phyloP scores from a whole-genome alignment of 2,113 vertebrate species.

The Trematocara marginatum region DNA sequence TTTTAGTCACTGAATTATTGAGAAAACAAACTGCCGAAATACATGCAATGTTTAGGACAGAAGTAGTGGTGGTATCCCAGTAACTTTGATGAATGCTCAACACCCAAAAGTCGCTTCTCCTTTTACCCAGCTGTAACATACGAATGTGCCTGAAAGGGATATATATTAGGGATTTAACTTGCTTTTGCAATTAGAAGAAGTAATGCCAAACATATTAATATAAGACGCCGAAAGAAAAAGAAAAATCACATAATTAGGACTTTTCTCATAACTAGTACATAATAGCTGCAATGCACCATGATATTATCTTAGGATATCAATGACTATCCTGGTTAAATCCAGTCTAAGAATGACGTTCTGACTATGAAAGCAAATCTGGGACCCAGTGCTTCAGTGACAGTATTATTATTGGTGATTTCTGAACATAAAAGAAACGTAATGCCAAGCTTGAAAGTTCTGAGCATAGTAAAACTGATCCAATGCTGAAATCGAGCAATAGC shows the following conservation, averaged over 20 bases:
- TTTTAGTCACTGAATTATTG: background rate
- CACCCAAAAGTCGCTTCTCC: background rate
- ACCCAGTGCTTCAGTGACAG: background rate
- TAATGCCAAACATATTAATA: background rate
- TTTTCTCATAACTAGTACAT: background rate
- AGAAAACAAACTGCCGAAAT: background rate
- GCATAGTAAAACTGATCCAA: background rate
- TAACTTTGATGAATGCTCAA: background rate
- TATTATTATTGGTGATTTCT: background rate
- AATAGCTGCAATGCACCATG: background rate
- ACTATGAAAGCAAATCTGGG: background rate
- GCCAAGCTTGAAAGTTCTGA: background rate
- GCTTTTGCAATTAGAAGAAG: background rate
- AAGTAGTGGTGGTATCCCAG: background rate
- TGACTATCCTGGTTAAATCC: background rate
- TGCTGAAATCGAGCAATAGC: slow-evolving; percentile 5
- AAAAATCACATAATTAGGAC: background rate
- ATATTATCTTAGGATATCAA: background rate
- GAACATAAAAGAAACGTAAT: background rate
- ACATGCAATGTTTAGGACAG: background rate
- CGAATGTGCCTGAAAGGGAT: background rate
- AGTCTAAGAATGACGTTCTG: background rate
- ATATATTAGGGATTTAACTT: background rate
- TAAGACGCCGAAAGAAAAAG: background rate
- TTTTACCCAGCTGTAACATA: background rate